phyloP scores from a whole-genome alignment of 1,140 invertebrate species.

The Galendromus occidentalis region DNA sequence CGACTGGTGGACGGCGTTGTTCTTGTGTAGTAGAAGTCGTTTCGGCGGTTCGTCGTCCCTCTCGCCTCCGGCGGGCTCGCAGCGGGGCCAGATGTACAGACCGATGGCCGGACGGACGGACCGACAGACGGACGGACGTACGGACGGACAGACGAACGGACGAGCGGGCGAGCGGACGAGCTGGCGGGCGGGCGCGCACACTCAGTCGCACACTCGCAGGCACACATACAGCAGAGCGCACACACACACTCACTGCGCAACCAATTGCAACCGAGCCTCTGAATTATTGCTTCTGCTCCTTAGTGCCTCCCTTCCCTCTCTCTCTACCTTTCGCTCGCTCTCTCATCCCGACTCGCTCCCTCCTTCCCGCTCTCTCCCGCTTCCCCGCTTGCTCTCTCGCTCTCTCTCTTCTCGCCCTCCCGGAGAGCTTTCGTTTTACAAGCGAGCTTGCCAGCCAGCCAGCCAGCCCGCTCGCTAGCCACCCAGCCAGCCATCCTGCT shows the following conservation, averaged over 20 bases:
- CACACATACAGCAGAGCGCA: neutral
- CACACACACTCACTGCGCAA: conserved; percentile 11
- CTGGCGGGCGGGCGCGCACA: neutral
- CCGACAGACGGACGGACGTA: neutral
- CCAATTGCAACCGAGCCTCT: conserved; percentile 12
- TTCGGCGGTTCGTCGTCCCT: neutral
- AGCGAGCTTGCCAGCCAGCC: neutral
- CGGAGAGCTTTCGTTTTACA: conserved; percentile 12
- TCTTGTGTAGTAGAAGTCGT: neutral
- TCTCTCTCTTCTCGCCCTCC: no score
- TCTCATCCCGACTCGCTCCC: no score
- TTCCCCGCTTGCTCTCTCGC: no score
- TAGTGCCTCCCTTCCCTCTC: conserved; percentile 7
- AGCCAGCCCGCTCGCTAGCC: neutral
- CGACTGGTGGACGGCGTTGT: neutral
- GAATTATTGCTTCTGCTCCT: conserved; percentile 12
- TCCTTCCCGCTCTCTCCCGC: no score
- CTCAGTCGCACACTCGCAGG: neutral
- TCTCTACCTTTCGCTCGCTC: neutral
- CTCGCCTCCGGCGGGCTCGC: conserved; percentile 10
- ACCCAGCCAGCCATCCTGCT: neutral
- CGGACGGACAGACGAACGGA: neutral
- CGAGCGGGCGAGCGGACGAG: no score
- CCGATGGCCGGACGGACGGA: neutral
- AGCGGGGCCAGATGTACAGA: neutral